Percentiles rank a stretch among this genome's conserved stretches.
Conservation (phyloP, 2,113 vertebrate species). For the Dasypus novemcinctus region DNA sequence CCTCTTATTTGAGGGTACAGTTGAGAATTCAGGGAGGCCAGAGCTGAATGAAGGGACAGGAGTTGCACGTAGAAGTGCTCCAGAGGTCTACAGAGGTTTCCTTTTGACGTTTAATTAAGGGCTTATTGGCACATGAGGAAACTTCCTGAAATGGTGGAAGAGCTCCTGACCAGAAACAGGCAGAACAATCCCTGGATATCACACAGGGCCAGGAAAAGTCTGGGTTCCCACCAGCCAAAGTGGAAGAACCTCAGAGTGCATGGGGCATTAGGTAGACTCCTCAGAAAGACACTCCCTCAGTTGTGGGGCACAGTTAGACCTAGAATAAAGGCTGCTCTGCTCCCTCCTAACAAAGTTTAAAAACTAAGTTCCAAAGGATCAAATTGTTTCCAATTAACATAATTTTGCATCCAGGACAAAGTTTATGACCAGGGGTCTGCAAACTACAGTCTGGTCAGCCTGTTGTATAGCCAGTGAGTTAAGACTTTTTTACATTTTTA, state of each 20-base stretch:
- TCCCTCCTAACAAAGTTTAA: neutral
- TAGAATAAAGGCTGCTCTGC: neutral
- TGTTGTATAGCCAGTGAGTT: neutral
- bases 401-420: neutral
- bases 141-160: neutral
- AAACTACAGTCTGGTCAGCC: neutral
- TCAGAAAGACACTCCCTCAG: neutral
- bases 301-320: neutral
- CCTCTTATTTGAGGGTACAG: neutral
- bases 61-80: neutral
- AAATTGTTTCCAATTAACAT: neutral
- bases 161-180: neutral
- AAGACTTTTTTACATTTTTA: neutral
- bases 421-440: neutral
- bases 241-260: neutral
- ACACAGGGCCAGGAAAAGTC: neutral
- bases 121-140: neutral
- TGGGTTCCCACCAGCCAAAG: neutral
- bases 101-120: neutral
- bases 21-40: neutral
- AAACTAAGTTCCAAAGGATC: neutral
- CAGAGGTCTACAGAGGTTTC: neutral
- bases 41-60: too few relatives aligned
- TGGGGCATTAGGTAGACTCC: neutral
- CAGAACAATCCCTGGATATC: neutral